Evolutionary conservation across 2,797 vertebrate genomes (phyloP).

Genomic region (Lithobates pipiens): DNA sequence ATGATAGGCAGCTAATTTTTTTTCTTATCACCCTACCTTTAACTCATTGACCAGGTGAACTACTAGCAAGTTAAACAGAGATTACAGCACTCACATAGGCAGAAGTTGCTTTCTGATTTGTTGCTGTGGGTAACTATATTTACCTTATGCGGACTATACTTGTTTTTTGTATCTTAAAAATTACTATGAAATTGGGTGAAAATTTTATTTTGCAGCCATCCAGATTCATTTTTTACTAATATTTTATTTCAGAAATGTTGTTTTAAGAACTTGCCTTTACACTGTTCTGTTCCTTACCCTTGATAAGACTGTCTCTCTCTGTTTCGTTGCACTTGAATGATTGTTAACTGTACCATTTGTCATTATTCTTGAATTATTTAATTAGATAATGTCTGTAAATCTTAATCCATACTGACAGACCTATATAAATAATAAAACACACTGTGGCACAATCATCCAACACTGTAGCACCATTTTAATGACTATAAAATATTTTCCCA

Average conservation of each 20-base stretch:
- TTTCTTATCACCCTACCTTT: too few species aligned
- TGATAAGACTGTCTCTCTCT: neutral
- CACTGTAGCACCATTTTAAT: neutral
- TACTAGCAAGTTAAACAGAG: too few species aligned
- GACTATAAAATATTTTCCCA: neutral
- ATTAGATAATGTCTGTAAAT: constrained; percentile 2
- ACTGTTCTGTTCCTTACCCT: neutral
- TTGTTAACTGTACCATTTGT: neutral
- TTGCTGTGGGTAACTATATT: too few species aligned
- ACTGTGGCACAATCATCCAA: neutral
- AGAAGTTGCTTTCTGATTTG: too few species aligned
- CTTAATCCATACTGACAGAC: neutral
- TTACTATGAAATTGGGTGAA: neutral
- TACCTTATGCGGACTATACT: too few species aligned
- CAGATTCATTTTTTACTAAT: neutral
- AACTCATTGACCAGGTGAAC: too few species aligned
- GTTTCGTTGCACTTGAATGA: neutral
- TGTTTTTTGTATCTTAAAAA: too few species aligned
- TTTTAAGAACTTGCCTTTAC: too few species aligned
- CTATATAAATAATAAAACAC: neutral
- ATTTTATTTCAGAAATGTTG: neutral
- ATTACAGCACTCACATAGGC: too few species aligned
- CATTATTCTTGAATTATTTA: constrained; percentile 9
- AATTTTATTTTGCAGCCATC: neutral
- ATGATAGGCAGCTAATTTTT: too few species aligned